Evolutionary conservation across 2,113 vertebrate genomes (phyloP).

Genomic region (Pelusios castaneus): DNA sequence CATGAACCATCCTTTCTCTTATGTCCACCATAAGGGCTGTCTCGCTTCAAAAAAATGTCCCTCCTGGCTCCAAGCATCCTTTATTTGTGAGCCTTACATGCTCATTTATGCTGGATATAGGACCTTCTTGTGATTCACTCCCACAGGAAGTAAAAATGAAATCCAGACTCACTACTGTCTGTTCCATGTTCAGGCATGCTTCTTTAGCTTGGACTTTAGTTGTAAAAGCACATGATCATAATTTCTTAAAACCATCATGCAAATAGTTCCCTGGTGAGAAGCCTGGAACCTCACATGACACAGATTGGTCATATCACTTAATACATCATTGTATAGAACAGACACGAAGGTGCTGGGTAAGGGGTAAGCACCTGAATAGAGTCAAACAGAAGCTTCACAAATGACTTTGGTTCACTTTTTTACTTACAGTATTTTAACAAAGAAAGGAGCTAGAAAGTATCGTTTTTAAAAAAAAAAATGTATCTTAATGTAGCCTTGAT

Average conservation of each 20-base stretch:
- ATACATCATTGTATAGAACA: neutral
- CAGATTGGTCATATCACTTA: neutral
- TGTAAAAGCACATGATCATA: neutral
- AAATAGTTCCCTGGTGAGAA: neutral
- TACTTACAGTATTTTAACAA: neutral
- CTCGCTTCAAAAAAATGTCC: neutral
- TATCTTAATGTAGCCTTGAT: slow-evolving; percentile 1
- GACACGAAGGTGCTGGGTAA: neutral
- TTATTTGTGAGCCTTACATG: neutral
- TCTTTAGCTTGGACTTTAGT: neutral
- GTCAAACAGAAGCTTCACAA: neutral
- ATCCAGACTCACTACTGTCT: neutral
- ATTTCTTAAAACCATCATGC: neutral
- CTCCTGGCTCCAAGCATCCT: neutral
- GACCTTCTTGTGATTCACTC: neutral
- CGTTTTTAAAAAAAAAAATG: neutral
- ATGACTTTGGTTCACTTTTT: neutral
- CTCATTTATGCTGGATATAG: neutral
- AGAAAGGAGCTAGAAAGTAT: neutral
- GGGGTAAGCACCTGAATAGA: neutral
- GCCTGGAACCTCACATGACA: neutral
- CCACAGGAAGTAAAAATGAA: neutral
- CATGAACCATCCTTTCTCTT: neutral
- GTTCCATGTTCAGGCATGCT: neutral
- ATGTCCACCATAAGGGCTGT: neutral